Conservation (phyloP, 2,797 vertebrate genomes). For the Eptatretus atami region DNA sequence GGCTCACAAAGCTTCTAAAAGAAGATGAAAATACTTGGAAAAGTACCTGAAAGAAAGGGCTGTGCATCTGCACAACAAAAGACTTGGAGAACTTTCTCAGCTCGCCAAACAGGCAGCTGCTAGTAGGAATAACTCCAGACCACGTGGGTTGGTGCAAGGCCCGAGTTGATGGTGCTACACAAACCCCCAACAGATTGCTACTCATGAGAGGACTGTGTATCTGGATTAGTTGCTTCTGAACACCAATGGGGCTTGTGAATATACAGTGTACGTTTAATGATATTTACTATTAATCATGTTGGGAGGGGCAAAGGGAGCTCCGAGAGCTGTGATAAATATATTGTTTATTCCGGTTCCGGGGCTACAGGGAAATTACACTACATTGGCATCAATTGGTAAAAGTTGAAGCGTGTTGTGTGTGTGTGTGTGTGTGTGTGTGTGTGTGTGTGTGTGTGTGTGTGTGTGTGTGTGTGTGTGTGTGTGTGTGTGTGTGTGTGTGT, state of each 20-base stretch:
- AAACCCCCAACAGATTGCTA: neutral
- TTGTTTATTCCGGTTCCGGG: neutral
- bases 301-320: neutral
- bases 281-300: neutral
- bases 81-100: no score
- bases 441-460: neutral
- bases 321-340: neutral
- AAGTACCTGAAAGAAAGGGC: no score
- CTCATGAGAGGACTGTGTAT: neutral
- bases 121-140: constrained; percentile 26
- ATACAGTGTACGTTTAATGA: no score
- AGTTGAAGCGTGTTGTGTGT: neutral
- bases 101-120: constrained; percentile 7
- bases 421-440: neutral
- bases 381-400: no score
- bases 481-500: neutral
- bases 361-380: neutral
- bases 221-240: no score
- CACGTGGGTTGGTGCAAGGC: constrained; percentile 28
- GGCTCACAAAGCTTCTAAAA: no score
- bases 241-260: no score
- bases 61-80: no score
- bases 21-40: no score
- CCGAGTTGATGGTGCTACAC: constrained; percentile 27
- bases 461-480: neutral